phyloP scores from a whole-genome alignment of 2,797 vertebrate species.

The Gallirallus australis region DNA sequence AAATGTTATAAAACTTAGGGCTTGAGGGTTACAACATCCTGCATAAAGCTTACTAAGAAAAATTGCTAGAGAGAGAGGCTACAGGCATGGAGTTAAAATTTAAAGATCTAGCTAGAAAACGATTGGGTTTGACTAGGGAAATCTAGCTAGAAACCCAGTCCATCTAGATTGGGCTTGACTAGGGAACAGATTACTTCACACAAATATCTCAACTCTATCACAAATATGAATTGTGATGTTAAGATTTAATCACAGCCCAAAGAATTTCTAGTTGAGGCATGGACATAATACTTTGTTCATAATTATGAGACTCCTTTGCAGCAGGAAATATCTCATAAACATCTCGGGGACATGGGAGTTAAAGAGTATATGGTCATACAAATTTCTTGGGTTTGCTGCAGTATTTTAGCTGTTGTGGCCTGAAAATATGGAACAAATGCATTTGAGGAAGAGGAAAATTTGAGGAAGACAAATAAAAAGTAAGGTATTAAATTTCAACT shows the following conservation, averaged over 20 bases:
- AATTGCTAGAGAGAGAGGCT: background rate
- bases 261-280: background rate
- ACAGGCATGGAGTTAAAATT: background rate
- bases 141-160: background rate
- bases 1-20: background rate
- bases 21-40: background rate
- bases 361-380: background rate
- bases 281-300: conserved; percentile 11
- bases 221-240: background rate
- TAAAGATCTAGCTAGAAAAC: conserved; percentile 19
- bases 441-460: background rate
- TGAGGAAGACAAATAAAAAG: background rate
- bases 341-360: background rate
- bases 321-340: conserved; percentile 11
- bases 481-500: conserved; percentile 10
- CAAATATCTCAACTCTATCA: background rate
- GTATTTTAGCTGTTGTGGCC: background rate
- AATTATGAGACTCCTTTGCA: conserved; percentile 23
- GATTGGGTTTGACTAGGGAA: background rate
- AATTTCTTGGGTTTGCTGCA: background rate
- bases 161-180: background rate
- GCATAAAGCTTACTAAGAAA: background rate
- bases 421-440: conserved; percentile 48
- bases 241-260: conserved; percentile 18
- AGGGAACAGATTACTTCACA: conserved; percentile 22